Base-by-base conservation (phyloP, 2,113 vertebrate genomes). In the Theristicus caerulescens region DNA sequence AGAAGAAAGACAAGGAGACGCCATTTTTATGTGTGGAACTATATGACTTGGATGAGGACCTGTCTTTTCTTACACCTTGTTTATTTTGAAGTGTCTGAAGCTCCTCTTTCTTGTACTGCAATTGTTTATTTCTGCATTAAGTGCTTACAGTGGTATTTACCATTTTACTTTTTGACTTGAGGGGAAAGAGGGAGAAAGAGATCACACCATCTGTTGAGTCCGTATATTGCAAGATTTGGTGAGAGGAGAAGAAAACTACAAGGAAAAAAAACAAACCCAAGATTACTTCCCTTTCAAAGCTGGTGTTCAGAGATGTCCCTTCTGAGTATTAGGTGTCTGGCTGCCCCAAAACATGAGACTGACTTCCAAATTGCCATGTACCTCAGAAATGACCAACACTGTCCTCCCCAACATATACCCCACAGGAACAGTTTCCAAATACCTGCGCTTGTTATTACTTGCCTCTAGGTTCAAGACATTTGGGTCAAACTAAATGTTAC, bases 71-170 rank as follows among this genome's bases (percentile, higher is more conserved):
- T 74, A 78, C 0, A 0, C 72, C 66, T 93, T 54, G 7, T 71
- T 86, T 86, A 74, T 92, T 95, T 64, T 64, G 25, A 84, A 85
- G 38, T 83, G 57, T 77, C 67, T 95, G 62, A 85, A 84, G 54
- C 29, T 65, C 17, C 18, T 88, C 24, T 83, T 91, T 77, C 78
- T 82, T 83, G 40, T 82, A 62, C 14, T 52, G 24, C 26, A 66
- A 4, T 73, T 36, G n/a, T 91, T 89, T 81, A 85, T 70, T 80
- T 89, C 38, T 94, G 40, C 52, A 77, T 72, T 88, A 86, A 89
- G 51, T 86, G 20, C 57, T 88, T 84, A 74, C 52, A 76, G 49
- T 47, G 59, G 47, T 89, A 80, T 94, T 94, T 86, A 85, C 69
- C 81, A 44, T 88, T 95, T 94, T 66, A 49, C 40, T 85, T 90